Evolutionary conservation across 2,888 invertebrate species (phyloP), one percentile per base, ranked within the genome.

Genomic region (Caenorhabditis macrosperma): DNA sequence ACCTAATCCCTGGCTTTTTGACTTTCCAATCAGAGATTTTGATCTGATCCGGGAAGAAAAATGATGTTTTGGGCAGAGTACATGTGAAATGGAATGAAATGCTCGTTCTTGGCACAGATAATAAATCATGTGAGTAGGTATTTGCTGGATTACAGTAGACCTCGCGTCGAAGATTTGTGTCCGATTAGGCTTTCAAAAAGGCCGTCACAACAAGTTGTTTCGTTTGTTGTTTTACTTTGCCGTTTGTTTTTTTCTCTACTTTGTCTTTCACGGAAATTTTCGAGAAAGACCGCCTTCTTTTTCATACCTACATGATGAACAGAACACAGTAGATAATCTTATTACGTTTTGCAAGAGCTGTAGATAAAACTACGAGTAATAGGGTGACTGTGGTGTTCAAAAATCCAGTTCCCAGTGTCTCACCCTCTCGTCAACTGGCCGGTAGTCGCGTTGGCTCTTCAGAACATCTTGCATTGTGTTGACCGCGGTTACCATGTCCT

Each of bases 361-460:
- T 24, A 50, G 50, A 50, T 50, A 50, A 50, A 24, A 50, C 50
- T 50, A 50, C 50, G 17, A 24, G 1, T 50, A 38, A 22, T n/a
- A n/a, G n/a, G n/a, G 24, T 57, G 28, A 38, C 15, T 57, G 38
- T 33, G 30, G 30, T 20, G 44, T 26, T 22, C 28, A 9, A 22
- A 24, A 66, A 30, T 2, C 30, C 28, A n/a, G 9, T 17, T 44
- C 44, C 22, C 15, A 20, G n/a, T 2, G 10, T n/a, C 80, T 46
- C 41, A 83, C 83, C 52, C 63, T 55, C 35, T 83, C 76, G 48
- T 83, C 83, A 44, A 83, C 68, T n/a, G 83, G 83, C 2, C 83
- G 48, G 28, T 68, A 75, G 26, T 74, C 69, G 22, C 63, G 74
- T 48, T 83, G 83, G 9, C 7, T 64, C 26, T 41, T 48, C 26